Evolutionary conservation across 1,140 invertebrate species (phyloP).

Genomic region (Episyrphus balteatus): DNA sequence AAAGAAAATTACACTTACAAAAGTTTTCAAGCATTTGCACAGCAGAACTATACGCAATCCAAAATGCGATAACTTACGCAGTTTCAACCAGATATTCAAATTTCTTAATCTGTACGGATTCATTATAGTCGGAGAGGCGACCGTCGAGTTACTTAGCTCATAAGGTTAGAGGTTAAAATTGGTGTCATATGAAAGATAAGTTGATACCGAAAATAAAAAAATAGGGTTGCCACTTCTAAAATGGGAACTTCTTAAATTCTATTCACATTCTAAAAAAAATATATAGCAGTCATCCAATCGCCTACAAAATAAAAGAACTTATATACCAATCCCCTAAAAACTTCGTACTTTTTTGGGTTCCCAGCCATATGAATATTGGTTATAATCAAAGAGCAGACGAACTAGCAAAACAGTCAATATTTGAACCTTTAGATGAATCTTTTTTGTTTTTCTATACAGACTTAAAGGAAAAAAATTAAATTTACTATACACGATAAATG

Average conservation of each 20-base stretch:
- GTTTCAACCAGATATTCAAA: background rate
- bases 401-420: conserved; percentile 4
- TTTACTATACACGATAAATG: background rate
- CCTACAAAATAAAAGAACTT: background rate
- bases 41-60: background rate
- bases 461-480: background rate
- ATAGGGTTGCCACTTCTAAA: too few species aligned
- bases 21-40: background rate
- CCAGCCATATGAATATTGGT: background rate
- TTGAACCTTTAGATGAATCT: background rate
- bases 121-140: too few species aligned
- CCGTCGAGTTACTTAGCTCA: too few species aligned
- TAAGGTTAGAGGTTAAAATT: too few species aligned
- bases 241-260: too few species aligned
- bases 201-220: too few species aligned
- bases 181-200: too few species aligned
- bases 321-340: background rate
- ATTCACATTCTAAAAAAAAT: background rate
- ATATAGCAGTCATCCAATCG: background rate
- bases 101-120: background rate
- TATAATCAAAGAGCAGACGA: conserved; percentile 5
- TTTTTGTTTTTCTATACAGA: background rate
- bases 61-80: background rate
- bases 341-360: conserved; percentile 2
- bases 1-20: background rate